phyloP scores from a whole-genome alignment of 1,140 invertebrate genomes.

The Meteorus sp. region DNA sequence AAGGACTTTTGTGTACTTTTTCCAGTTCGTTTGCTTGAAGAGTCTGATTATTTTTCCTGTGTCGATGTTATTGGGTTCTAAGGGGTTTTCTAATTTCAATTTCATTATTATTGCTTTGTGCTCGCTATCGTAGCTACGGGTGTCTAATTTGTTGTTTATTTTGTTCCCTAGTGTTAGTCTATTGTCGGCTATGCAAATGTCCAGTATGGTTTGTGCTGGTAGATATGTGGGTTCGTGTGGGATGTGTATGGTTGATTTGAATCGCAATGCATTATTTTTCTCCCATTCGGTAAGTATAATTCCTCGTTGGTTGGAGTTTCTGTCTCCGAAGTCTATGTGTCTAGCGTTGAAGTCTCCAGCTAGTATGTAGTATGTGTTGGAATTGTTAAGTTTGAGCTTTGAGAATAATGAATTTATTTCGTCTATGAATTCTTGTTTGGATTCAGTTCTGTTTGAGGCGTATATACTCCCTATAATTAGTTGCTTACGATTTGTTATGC shows the following conservation, averaged over 20 bases:
- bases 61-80: background rate
- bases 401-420: constrained; percentile 28
- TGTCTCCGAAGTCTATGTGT: constrained; percentile 28
- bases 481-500: constrained; percentile 21
- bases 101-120: constrained; percentile 22
- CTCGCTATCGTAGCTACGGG: constrained; percentile 27
- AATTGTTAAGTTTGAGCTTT: constrained; percentile 19
- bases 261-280: constrained; percentile 14
- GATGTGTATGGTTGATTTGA: constrained; percentile 20
- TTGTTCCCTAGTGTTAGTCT: constrained; percentile 16
- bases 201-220: constrained; percentile 19
- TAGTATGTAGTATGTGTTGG: constrained; percentile 30
- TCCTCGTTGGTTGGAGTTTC: constrained; percentile 17
- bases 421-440: constrained; percentile 20
- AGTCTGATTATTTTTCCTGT: background rate
- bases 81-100: background rate
- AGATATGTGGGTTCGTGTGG: constrained; percentile 29
- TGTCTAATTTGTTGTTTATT: constrained; percentile 11
- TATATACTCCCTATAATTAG: constrained; percentile 23
- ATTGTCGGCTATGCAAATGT: constrained; percentile 26
- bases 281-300: constrained; percentile 25
- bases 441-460: constrained; percentile 16
- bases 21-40: background rate
- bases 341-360: constrained; percentile 36
- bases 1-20: background rate